Percentiles rank a stretch among this genome's conserved stretches.
Conservation (phyloP, 1,140 invertebrate genomes). For the Riptortus pedestris region DNA sequence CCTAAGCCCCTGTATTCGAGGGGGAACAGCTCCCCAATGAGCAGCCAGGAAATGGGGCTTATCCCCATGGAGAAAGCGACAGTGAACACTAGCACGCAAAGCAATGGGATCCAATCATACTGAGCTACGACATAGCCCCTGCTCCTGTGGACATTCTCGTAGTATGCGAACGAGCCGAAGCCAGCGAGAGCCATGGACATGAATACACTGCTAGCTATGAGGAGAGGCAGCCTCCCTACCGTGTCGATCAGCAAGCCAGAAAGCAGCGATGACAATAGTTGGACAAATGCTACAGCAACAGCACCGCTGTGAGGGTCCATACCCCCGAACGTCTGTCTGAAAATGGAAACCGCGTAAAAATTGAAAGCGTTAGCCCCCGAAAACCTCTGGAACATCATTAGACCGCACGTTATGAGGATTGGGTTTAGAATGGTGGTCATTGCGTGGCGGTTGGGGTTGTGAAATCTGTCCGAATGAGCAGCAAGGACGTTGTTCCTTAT, state of each 20-base stretch:
- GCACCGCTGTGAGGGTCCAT: slow-evolving; percentile 74
- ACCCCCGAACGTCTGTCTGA: slow-evolving; percentile 61
- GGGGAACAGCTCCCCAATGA: slow-evolving; percentile 80
- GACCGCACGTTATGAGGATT: slow-evolving; percentile 64
- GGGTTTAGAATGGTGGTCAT: slow-evolving; percentile 50
- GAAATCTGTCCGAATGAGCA: slow-evolving; percentile 29
- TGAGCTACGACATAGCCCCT: slow-evolving; percentile 26
- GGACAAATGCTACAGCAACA: slow-evolving; percentile 65
- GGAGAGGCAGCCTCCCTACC: slow-evolving; percentile 60
- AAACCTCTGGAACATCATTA: slow-evolving; percentile 77
- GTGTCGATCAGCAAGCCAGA: slow-evolving; percentile 69
- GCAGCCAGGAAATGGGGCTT: slow-evolving; percentile 77
- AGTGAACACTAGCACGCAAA: slow-evolving; percentile 71
- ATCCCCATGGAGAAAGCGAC: slow-evolving; percentile 78
- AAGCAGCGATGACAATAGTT: slow-evolving; percentile 62
- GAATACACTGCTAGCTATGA: slow-evolving; percentile 68
- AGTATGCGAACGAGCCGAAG: slow-evolving; percentile 70
- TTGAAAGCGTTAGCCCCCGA: slow-evolving; percentile 71
- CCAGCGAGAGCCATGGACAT: slow-evolving; percentile 70
- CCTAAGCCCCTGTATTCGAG: slow-evolving; percentile 72
- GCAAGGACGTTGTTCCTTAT: slow-evolving; percentile 53
- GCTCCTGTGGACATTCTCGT: slow-evolving; percentile 40
- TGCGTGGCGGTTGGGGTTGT: slow-evolving; percentile 37
- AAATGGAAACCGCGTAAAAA: slow-evolving; percentile 71
- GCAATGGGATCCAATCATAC: slow-evolving; percentile 66